Conservation (phyloP, 2,797 vertebrate species). For the Pipistrellus pygmaeus region DNA sequence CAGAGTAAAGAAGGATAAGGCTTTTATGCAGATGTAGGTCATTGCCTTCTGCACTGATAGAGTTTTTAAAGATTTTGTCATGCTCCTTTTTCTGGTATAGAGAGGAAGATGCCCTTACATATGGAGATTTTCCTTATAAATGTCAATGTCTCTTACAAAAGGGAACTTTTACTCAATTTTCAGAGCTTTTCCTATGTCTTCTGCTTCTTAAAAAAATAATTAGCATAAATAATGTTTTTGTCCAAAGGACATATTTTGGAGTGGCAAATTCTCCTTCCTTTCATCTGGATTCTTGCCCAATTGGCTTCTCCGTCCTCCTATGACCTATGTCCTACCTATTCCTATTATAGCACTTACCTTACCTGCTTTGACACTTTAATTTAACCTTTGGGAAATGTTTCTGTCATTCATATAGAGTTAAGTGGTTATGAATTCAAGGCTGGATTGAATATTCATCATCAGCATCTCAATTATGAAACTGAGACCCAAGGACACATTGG, state of each 20-base stretch:
- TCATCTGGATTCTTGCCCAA: background rate
- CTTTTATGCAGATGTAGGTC: background rate
- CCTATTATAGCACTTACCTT: background rate
- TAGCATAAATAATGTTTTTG: background rate
- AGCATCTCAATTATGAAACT: background rate
- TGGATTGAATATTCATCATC: background rate
- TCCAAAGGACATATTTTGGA: background rate
- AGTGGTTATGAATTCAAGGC: constrained; percentile 24
- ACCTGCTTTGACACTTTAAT: background rate
- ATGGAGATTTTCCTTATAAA: background rate
- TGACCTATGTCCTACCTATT: background rate
- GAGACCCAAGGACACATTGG: background rate
- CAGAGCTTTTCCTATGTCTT: background rate
- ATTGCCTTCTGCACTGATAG: background rate
- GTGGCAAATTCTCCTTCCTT: background rate
- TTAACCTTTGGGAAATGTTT: constrained; percentile 17
- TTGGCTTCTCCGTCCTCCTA: background rate
- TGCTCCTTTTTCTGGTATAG: background rate
- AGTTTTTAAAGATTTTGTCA: background rate
- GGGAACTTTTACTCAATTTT: background rate
- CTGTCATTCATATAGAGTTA: background rate
- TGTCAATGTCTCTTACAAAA: background rate
- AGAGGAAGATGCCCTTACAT: background rate
- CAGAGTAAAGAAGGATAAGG: background rate
- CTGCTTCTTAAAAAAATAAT: background rate